These are phyloP conservation scores for Agrochola lota DNA, from an alignment of 2,888 invertebrate genomes.

Conservation along the genomic window DNA sequence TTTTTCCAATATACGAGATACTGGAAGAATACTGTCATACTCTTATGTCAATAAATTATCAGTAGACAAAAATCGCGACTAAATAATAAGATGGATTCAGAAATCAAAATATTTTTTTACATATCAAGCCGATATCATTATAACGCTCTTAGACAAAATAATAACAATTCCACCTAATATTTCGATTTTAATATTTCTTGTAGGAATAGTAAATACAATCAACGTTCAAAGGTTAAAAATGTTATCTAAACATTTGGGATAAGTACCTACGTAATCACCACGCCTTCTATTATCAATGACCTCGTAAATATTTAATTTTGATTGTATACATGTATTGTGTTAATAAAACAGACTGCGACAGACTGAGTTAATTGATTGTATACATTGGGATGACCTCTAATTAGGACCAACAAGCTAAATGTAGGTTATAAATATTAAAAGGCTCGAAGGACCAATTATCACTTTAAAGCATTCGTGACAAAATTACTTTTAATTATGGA, in stretches of 20 bases:
- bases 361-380: background rate
- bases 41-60: slow-evolving; percentile 16
- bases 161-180: slow-evolving; percentile 1
- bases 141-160: slow-evolving; percentile 14
- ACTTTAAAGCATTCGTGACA: background rate
- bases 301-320: slow-evolving; percentile 28
- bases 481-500: background rate
- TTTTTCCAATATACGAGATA: background rate
- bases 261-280: slow-evolving; percentile 23
- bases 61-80: background rate
- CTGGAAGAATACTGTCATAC: slow-evolving; percentile 24
- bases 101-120: background rate
- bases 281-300: slow-evolving; percentile 40
- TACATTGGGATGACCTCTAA: slow-evolving; percentile 19
- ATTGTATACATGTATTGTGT: slow-evolving; percentile 10
- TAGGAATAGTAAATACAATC: background rate
- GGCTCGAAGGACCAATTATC: slow-evolving; percentile 3
- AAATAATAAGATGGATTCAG: background rate
- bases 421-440: no score
- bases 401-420: background rate
- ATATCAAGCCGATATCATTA: background rate
- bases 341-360: background rate
- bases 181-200: background rate
- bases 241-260: slow-evolving; percentile 23
- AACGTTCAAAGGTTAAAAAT: slow-evolving; percentile 38